These are phyloP conservation scores for Clanis bilineata DNA, from an alignment of 2,888 invertebrate genomes.

Conservation along the genomic window DNA sequence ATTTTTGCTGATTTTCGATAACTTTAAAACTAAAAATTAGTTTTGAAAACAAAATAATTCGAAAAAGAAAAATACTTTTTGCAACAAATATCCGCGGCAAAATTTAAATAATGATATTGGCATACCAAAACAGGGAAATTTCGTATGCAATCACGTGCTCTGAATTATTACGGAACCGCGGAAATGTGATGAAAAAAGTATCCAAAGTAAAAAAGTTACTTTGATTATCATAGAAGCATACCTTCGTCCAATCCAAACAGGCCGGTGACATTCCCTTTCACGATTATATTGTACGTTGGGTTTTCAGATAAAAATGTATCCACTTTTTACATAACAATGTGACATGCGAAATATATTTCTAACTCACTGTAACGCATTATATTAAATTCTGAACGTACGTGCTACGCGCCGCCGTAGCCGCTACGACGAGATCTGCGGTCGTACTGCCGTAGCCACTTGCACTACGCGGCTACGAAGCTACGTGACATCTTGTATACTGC, in stretches of 20 bases:
- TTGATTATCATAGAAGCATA: constrained; percentile 35
- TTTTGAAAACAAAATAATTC: too few species aligned
- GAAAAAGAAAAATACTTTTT: too few species aligned
- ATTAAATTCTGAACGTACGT: constrained; percentile 23
- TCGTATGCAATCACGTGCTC: not conserved
- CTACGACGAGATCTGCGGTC: constrained; percentile 61
- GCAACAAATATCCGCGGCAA: not conserved
- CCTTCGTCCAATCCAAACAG: constrained; percentile 72
- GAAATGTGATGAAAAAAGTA: constrained; percentile 17
- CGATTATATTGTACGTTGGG: constrained; percentile 79
- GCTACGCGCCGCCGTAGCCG: constrained; percentile 49
- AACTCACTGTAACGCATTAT: constrained; percentile 18
- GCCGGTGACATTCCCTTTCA: constrained; percentile 71
- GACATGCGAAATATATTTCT: constrained; percentile 31
- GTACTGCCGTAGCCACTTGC: constrained; percentile 59
- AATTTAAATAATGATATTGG: not conserved
- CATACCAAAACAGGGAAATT: too few species aligned
- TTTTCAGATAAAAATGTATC: constrained; percentile 70
- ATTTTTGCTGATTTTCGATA: too few species aligned
- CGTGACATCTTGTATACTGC: constrained; percentile 33
- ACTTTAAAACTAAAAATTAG: too few species aligned
- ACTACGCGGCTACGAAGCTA: constrained; percentile 44
- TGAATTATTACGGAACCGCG: not conserved
- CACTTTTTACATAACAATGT: constrained; percentile 77
- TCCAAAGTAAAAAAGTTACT: constrained; percentile 24